phyloP scores from a whole-genome alignment of 2,888 invertebrate species.

The Charanyca ferruginea region DNA sequence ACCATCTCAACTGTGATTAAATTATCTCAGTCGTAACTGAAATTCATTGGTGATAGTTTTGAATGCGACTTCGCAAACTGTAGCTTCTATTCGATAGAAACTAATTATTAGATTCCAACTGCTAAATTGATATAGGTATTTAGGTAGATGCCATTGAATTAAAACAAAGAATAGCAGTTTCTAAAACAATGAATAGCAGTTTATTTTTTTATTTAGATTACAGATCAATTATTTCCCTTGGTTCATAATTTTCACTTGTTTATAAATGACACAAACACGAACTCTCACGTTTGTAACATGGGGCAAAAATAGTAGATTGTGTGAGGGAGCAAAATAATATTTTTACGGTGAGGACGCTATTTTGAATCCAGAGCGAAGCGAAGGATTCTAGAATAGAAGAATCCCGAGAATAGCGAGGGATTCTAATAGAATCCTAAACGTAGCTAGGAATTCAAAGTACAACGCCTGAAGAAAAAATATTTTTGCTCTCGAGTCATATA shows the following conservation, averaged over 20 bases:
- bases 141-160: background rate
- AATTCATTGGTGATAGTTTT: constrained; percentile 26
- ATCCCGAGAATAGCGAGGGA: too few species aligned
- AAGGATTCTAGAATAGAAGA: too few species aligned
- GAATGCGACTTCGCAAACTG: constrained; percentile 13
- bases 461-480: too few species aligned
- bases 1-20: constrained; percentile 4
- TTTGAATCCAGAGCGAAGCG: too few species aligned
- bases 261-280: background rate
- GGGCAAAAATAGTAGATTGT: too few species aligned
- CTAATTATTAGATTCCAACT: constrained; percentile 10
- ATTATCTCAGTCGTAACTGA: constrained; percentile 13
- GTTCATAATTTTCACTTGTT: background rate
- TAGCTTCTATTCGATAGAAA: constrained; percentile 15
- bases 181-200: too few species aligned
- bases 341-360: too few species aligned
- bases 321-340: too few species aligned
- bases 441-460: too few species aligned
- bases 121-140: constrained; percentile 7
- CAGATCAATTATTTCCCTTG: background rate
- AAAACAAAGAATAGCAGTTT: background rate
- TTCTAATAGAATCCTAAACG: too few species aligned
- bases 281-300: background rate
- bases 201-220: too few species aligned
- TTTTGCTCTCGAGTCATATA: too few species aligned